Conservation (phyloP, 2,797 vertebrate species). For the Sebastes wilsoni region DNA sequence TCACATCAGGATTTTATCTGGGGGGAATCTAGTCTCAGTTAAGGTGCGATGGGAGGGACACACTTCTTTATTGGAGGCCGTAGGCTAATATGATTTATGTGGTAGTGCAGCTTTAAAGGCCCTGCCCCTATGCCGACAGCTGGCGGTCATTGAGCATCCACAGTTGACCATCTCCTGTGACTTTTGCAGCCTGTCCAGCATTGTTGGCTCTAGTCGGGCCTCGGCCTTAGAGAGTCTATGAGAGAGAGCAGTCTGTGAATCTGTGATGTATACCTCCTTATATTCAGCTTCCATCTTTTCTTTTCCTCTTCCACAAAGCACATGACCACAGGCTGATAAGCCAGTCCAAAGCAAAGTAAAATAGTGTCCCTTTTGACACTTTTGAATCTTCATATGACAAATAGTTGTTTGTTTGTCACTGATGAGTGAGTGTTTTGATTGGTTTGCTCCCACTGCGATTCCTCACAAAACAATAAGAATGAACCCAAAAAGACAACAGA, state of each 20-base stretch:
- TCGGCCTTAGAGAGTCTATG: accelerated
- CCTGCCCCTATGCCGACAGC: too few relatives aligned
- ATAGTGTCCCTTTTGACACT: background rate
- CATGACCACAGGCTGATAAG: too few relatives aligned
- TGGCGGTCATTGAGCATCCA: background rate
- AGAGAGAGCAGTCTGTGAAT: background rate
- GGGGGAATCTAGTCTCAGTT: background rate
- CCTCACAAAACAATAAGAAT: background rate
- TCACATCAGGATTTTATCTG: background rate
- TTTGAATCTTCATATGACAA: background rate
- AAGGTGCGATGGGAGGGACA: too few relatives aligned
- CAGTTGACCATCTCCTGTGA: background rate
- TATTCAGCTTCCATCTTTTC: background rate
- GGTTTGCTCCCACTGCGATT: background rate
- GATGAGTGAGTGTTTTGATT: background rate
- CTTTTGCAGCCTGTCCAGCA: background rate
- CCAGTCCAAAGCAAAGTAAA: background rate
- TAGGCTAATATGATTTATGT: background rate
- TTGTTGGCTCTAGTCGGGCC: background rate
- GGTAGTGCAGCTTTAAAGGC: background rate
- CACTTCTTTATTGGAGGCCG: background rate
- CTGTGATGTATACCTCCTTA: background rate
- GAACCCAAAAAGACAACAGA: background rate
- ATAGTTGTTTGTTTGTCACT: background rate
- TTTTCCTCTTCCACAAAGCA: too few relatives aligned